These are phyloP conservation scores for Agapornis canus DNA, from an alignment of 2,797 vertebrate species.

Conservation along the genomic window DNA sequence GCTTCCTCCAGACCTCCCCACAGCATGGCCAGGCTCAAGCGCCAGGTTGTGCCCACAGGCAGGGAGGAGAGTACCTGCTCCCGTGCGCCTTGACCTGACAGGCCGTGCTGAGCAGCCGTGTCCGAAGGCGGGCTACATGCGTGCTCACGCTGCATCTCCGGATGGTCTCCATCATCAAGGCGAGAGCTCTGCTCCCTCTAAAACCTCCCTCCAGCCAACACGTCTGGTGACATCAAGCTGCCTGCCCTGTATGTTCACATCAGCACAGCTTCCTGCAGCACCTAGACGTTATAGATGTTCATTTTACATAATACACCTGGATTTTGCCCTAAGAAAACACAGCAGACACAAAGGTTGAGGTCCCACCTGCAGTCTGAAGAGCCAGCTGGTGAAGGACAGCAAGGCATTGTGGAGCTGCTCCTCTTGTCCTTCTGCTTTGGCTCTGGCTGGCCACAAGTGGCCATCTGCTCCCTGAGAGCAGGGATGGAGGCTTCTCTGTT, in stretches of 20 bases:
- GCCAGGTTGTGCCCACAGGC: fast-evolving
- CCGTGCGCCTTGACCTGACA: fast-evolving
- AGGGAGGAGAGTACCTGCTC: neutral
- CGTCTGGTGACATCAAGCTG: neutral
- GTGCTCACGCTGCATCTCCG: neutral
- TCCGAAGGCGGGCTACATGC: fast-evolving
- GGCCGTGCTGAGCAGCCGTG: neutral
- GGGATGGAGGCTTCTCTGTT: neutral
- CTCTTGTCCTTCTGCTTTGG: neutral
- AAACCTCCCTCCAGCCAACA: neutral
- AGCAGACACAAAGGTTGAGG: neutral
- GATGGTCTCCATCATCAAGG: neutral
- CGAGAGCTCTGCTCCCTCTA: neutral
- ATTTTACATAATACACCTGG: neutral
- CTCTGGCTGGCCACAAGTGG: neutral
- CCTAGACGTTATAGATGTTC: neutral
- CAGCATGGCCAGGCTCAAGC: neutral
- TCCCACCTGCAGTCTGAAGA: neutral
- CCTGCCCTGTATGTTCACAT: neutral
- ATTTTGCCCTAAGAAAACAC: neutral
- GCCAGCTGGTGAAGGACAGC: neutral
- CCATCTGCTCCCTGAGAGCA: neutral
- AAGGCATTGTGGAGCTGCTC: fast-evolving
- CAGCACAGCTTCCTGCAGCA: neutral
- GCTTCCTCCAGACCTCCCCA: neutral